These are phyloP conservation scores for Chelonus insularis DNA, from an alignment of 1,140 invertebrate species.

Conservation along the genomic window DNA sequence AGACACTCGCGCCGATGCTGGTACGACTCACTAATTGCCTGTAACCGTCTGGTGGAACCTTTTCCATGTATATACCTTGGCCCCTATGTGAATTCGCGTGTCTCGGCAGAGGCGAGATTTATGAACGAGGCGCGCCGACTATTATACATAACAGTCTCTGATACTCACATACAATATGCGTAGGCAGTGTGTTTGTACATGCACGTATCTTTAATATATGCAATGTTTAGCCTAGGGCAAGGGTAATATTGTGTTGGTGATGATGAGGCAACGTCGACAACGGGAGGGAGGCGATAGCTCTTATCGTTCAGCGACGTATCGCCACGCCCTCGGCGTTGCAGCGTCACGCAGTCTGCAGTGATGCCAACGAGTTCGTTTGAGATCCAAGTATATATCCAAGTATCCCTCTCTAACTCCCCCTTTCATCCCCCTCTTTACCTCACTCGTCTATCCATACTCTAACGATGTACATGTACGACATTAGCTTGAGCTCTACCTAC, in stretches of 20 bases:
- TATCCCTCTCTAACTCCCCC: not conserved
- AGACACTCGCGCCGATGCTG: constrained; percentile 1
- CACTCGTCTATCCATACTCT: not conserved
- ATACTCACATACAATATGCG: not conserved
- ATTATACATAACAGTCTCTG: not conserved
- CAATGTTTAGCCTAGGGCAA: not conserved
- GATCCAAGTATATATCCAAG: not conserved
- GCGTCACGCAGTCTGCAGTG: constrained; percentile 34
- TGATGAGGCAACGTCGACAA: constrained; percentile 21
- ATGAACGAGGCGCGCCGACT: constrained; percentile 12
- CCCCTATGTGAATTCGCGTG: constrained; percentile 15
- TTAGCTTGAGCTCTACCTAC: not conserved
- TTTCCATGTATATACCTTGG: not conserved
- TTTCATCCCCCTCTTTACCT: not conserved
- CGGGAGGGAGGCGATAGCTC: constrained; percentile 29
- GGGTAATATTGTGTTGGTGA: constrained; percentile 21
- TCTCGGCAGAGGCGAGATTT: constrained; percentile 11
- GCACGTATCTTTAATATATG: not conserved
- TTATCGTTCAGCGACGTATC: constrained; percentile 32
- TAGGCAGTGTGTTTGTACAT: not conserved
- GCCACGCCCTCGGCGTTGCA: constrained; percentile 32
- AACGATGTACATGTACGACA: constrained; percentile 7
- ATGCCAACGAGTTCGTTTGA: constrained; percentile 19
- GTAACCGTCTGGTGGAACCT: not conserved
- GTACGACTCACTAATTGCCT: constrained; percentile 19